Evolutionary conservation across 1,140 invertebrate genomes (phyloP).

Genomic region (Sitodiplosis mosellana): DNA sequence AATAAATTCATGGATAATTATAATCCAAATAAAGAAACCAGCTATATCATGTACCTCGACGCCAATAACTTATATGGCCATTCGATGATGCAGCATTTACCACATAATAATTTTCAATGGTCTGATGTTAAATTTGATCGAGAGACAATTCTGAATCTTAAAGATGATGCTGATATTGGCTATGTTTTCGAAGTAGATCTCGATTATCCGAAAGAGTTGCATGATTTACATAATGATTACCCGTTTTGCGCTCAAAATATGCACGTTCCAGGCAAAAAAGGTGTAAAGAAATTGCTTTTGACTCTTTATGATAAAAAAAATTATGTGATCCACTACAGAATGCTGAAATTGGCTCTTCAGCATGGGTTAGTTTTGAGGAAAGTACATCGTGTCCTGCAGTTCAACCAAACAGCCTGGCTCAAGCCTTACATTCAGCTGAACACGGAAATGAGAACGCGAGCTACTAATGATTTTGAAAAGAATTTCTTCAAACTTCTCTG

Average conservation of each 20-base stretch:
- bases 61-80: too few species aligned
- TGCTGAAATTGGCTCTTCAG: conserved; percentile 28
- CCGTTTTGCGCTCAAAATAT: conserved; percentile 27
- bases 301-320: conserved; percentile 22
- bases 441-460: conserved; percentile 19
- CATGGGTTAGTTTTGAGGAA: conserved; percentile 26
- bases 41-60: too few species aligned
- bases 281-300: conserved; percentile 16
- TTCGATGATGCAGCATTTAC: too few species aligned
- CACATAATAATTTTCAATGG: too few species aligned
- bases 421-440: conserved; percentile 28
- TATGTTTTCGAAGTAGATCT: conserved; percentile 32
- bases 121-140: too few species aligned
- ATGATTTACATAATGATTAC: conserved; percentile 31
- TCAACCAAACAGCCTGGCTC: conserved; percentile 30
- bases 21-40: too few species aligned
- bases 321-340: conserved; percentile 30
- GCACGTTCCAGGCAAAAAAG: conserved; percentile 6
- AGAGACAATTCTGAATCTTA: too few species aligned
- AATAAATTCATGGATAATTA: too few species aligned
- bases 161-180: too few species aligned
- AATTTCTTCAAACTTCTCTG: conserved; percentile 31
- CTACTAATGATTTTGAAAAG: conserved; percentile 29
- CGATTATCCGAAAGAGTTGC: conserved; percentile 22
- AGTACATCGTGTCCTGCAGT: conserved; percentile 29